Conservation (phyloP, 2,888 invertebrate genomes). For the Abrostola tripartita region DNA sequence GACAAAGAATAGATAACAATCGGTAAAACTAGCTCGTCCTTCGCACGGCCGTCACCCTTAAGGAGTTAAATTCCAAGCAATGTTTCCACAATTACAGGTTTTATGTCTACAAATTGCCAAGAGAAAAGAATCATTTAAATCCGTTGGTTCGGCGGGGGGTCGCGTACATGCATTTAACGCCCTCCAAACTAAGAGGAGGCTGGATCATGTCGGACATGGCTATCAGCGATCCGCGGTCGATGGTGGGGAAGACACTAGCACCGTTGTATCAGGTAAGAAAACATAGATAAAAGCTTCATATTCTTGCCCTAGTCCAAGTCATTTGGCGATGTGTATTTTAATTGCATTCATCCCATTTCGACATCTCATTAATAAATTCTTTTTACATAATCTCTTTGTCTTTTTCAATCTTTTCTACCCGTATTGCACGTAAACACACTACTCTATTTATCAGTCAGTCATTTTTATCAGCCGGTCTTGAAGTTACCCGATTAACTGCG, state of each 20-base stretch:
- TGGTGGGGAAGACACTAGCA: conserved; percentile 90
- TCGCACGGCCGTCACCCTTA: too few relatives aligned
- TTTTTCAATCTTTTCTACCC: too few relatives aligned
- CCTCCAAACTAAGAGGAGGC: conserved; percentile 83
- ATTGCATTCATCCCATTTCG: not conserved
- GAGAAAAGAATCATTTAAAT: conserved; percentile 86
- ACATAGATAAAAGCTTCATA: not conserved
- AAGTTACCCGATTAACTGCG: too few relatives aligned
- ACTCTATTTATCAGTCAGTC: too few relatives aligned
- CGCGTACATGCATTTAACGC: conserved; percentile 92
- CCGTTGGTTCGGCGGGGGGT: conserved; percentile 88
- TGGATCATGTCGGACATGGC: conserved; percentile 91
- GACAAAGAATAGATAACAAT: too few relatives aligned
- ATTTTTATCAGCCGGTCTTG: too few relatives aligned
- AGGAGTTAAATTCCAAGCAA: too few relatives aligned
- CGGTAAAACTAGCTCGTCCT: too few relatives aligned
- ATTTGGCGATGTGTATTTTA: not conserved
- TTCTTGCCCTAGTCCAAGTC: not conserved
- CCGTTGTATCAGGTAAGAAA: conserved; percentile 84
- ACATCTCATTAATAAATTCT: too few relatives aligned
- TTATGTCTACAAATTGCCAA: conserved; percentile 94
- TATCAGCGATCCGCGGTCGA: conserved; percentile 90
- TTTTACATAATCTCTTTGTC: too few relatives aligned
- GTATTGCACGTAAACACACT: too few relatives aligned
- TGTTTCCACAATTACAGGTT: conserved; percentile 89